Percentiles rank a stretch among this genome's conserved stretches.
phyloP scores from a whole-genome alignment of 2,888 invertebrate species.

The Rhagonycha fulva region DNA sequence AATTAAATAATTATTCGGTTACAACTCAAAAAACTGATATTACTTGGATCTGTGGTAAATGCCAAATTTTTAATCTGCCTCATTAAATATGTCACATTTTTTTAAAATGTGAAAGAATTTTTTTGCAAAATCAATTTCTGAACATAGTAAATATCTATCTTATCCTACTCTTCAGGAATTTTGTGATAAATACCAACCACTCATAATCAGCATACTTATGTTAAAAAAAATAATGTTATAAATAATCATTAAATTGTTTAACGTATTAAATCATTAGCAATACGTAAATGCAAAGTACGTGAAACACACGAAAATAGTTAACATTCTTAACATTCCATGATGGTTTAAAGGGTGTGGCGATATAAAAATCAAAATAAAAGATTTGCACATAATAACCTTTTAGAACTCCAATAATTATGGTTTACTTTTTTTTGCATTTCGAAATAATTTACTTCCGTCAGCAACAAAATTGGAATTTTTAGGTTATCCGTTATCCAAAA shows the following conservation, averaged over 20 bases:
- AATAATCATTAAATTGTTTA: constrained; percentile 17
- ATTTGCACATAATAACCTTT: background rate
- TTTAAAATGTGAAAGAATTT: background rate
- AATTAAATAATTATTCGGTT: background rate
- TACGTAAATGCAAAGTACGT: constrained; percentile 22
- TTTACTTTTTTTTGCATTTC: background rate
- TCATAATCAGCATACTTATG: no score
- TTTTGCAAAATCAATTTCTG: background rate
- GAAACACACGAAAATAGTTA: constrained; percentile 39
- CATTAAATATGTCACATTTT: background rate
- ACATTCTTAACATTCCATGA: constrained; percentile 52
- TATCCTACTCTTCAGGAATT: background rate
- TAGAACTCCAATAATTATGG: background rate
- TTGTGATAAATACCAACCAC: background rate
- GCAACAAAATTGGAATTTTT: background rate
- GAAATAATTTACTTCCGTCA: background rate
- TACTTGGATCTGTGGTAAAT: background rate
- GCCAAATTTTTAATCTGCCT: background rate
- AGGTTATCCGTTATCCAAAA: background rate
- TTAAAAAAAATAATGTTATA: background rate
- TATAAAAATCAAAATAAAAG: constrained; percentile 30
- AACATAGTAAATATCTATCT: background rate
- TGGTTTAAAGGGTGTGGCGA: constrained; percentile 51
- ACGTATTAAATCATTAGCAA: constrained; percentile 7
- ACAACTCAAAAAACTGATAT: background rate